A percentile compares a stretch with the other conserved stretches of the same genome.
These are phyloP conservation scores for Calephelis virginiensis DNA, from an alignment of 1,140 invertebrate genomes.

Conservation along the genomic window DNA sequence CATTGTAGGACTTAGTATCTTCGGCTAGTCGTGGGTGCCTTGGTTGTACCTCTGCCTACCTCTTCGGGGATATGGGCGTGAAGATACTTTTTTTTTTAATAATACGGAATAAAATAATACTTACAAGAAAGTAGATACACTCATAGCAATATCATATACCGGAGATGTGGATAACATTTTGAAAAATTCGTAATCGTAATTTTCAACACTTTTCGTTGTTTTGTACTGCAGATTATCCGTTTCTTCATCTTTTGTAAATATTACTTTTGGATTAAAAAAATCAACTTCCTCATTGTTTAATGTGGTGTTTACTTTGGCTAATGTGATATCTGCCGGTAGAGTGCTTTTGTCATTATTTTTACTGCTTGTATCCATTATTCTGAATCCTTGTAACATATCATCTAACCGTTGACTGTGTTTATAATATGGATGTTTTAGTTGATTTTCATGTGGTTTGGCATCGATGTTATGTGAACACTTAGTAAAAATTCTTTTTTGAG, in stretches of 20 bases:
- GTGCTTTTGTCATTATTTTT: not conserved
- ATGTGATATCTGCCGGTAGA: not conserved
- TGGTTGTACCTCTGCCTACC: no score
- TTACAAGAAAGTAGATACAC: conserved; percentile 25
- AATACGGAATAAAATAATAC: not conserved
- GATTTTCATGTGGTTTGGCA: conserved; percentile 42
- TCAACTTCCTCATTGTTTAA: not conserved
- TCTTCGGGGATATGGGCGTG: no score
- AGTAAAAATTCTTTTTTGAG: conserved; percentile 36
- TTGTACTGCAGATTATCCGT: conserved; percentile 8
- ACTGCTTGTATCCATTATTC: conserved; percentile 17
- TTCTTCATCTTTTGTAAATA: not conserved
- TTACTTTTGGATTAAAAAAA: not conserved
- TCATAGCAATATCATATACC: not conserved
- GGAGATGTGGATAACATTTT: conserved; percentile 25
- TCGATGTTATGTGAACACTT: conserved; percentile 53
- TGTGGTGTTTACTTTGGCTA: not conserved
- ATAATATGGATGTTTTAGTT: conserved; percentile 54
- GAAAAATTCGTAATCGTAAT: conserved; percentile 20
- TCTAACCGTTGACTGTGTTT: conserved; percentile 52
- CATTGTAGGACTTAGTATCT: no score
- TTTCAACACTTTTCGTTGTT: not conserved
- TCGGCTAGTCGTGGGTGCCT: no score
- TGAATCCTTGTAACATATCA: conserved; percentile 40
- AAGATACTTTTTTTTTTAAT: no score